These are phyloP conservation scores for Autographa pulchrina DNA, from an alignment of 2,888 invertebrate genomes.

Conservation along the genomic window DNA sequence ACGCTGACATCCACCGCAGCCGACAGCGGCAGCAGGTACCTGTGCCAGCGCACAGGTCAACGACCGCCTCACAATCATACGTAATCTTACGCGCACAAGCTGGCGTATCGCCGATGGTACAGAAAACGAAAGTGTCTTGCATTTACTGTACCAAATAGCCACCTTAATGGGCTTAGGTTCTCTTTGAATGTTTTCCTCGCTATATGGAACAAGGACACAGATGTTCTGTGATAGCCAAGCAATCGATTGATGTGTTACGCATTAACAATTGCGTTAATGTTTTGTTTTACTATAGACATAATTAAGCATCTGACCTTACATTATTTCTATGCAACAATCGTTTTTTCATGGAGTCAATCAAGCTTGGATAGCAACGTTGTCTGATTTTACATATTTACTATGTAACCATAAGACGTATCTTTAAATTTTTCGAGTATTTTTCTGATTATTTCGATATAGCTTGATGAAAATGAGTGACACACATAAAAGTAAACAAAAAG, in stretches of 20 bases:
- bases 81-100: conserved; percentile 83
- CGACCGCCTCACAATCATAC: conserved; percentile 79
- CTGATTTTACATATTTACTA: no score
- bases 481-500: background rate
- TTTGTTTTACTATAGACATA: conserved; percentile 34
- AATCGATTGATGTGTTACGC: conserved; percentile 51
- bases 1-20: conserved; percentile 80
- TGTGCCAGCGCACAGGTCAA: conserved; percentile 72
- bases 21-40: conserved; percentile 81
- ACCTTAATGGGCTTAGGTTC: conserved; percentile 18
- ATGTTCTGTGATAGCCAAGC: conserved; percentile 36
- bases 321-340: conserved; percentile 1
- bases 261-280: conserved; percentile 46
- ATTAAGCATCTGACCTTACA: conserved; percentile 32
- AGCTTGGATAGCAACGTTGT: conserved; percentile 24
- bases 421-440: no score
- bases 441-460: no score
- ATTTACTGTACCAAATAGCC: conserved; percentile 29
- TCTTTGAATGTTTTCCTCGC: conserved; percentile 44
- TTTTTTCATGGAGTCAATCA: conserved; percentile 32
- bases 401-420: no score
- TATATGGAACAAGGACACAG: conserved; percentile 56
- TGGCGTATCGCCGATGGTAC: conserved; percentile 73
- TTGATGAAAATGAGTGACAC: no score
- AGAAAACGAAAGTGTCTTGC: conserved; percentile 83